Percentiles rank a stretch among this genome's conserved stretches.
phyloP scores from a whole-genome alignment of 2,113 vertebrate species.

The Cephalophus harveyi region DNA sequence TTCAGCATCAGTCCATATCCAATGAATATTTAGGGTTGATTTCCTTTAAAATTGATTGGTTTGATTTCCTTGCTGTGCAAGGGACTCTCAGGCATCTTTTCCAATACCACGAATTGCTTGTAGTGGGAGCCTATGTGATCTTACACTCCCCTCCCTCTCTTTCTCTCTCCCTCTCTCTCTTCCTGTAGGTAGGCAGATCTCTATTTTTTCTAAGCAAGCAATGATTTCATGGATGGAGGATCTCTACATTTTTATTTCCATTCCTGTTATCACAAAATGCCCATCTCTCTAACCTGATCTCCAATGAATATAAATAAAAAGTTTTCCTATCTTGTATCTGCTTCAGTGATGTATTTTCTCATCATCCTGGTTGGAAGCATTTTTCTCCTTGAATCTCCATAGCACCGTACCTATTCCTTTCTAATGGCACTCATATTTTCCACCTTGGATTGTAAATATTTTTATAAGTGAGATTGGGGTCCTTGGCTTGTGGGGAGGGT shows the following conservation, averaged over 20 bases:
- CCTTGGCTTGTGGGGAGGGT: fast-evolving
- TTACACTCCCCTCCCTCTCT: not conserved
- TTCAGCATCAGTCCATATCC: not conserved
- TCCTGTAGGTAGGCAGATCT: not conserved
- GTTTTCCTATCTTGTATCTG: not conserved
- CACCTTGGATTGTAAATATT: not conserved
- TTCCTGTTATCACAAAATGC: not conserved
- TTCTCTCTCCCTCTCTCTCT: not conserved
- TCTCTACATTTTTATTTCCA: not conserved
- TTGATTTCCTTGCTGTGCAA: not conserved
- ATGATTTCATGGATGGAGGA: not conserved
- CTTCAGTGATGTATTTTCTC: not conserved
- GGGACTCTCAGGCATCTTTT: not conserved
- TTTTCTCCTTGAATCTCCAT: not conserved
- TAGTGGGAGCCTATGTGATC: not conserved
- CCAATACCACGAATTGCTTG: not conserved
- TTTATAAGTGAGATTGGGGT: not conserved
- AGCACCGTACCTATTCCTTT: not conserved
- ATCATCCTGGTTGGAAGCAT: not conserved
- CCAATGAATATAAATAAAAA: not conserved
- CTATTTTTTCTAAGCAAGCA: not conserved
- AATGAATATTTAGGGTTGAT: not conserved
- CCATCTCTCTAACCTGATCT: not conserved
- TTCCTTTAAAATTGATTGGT: not conserved
- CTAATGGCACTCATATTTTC: not conserved